Conservation (phyloP, 2,888 invertebrate genomes). For the Scaeva pyrastri region DNA sequence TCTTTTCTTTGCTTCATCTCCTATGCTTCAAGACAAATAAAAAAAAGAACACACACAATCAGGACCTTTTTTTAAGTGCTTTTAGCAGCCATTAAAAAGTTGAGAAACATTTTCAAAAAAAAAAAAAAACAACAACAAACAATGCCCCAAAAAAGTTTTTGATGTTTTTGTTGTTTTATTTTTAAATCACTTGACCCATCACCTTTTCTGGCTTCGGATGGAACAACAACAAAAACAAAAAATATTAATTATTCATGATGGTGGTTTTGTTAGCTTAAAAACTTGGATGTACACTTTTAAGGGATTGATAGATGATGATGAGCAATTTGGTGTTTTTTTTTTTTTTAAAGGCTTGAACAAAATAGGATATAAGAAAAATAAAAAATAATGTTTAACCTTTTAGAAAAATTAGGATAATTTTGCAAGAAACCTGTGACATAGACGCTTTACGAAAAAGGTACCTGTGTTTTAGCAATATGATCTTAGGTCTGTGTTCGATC, state of each 20-base stretch:
- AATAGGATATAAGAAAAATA: too few relatives aligned
- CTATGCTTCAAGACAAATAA: slow-evolving; percentile 1
- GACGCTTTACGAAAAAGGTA: too few relatives aligned
- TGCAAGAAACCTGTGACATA: too few relatives aligned
- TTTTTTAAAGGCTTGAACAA: too few relatives aligned
- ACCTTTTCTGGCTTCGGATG: slow-evolving; percentile 23
- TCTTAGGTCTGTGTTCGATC: too few relatives aligned
- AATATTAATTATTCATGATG: slow-evolving; percentile 74
- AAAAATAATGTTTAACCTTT: too few relatives aligned
- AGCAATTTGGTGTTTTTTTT: background rate
- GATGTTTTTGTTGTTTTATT: slow-evolving; percentile 64
- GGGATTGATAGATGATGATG: slow-evolving; percentile 58
- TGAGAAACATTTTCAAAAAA: slow-evolving; percentile 47
- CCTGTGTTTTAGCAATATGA: too few relatives aligned
- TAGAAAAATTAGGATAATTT: too few relatives aligned
- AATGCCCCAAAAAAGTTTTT: slow-evolving; percentile 59
- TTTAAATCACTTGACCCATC: slow-evolving; percentile 72
- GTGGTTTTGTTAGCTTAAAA: slow-evolving; percentile 55
- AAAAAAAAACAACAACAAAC: slow-evolving; percentile 34
- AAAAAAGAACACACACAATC: slow-evolving; percentile 36
- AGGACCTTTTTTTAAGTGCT: slow-evolving; percentile 73
- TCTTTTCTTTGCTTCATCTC: background rate
- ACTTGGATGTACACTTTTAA: slow-evolving; percentile 35
- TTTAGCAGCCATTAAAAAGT: slow-evolving; percentile 75
- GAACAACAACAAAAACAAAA: slow-evolving; percentile 6